phyloP scores from a whole-genome alignment of 2,113 vertebrate species.

The Cryptotis parvus region DNA sequence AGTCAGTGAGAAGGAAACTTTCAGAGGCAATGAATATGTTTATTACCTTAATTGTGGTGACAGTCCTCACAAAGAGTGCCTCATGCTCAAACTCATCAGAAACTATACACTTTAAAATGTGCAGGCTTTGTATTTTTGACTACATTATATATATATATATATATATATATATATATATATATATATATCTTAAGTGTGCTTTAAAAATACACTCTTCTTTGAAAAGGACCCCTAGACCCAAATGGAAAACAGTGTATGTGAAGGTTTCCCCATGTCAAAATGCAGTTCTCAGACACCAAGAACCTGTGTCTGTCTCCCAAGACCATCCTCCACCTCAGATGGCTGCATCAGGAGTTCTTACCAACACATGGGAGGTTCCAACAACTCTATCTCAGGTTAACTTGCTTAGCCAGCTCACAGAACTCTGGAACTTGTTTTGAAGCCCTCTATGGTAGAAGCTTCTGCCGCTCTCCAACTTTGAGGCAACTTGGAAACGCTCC shows the following conservation, averaged over 20 bases:
- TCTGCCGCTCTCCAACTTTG: background rate
- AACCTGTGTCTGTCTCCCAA: background rate
- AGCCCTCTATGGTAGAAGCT: background rate
- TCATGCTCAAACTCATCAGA: background rate
- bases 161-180: too few species aligned
- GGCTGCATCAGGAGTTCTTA: background rate
- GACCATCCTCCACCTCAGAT: background rate
- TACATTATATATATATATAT: too few species aligned
- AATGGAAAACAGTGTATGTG: background rate
- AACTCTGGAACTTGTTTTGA: background rate
- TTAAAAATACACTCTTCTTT: background rate
- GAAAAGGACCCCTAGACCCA: too few species aligned
- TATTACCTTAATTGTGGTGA: background rate
- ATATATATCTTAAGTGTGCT: background rate
- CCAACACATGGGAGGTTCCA: background rate
- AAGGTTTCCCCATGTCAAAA: background rate
- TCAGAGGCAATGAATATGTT: background rate
- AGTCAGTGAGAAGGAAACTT: background rate
- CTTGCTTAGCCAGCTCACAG: background rate
- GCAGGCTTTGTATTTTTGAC: background rate
- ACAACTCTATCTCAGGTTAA: background rate
- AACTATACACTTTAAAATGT: background rate
- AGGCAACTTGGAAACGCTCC: background rate
- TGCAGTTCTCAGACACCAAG: background rate
- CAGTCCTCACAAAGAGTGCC: background rate